Evolutionary conservation across 2,797 vertebrate genomes (phyloP).

Genomic region (Morus bassanus): DNA sequence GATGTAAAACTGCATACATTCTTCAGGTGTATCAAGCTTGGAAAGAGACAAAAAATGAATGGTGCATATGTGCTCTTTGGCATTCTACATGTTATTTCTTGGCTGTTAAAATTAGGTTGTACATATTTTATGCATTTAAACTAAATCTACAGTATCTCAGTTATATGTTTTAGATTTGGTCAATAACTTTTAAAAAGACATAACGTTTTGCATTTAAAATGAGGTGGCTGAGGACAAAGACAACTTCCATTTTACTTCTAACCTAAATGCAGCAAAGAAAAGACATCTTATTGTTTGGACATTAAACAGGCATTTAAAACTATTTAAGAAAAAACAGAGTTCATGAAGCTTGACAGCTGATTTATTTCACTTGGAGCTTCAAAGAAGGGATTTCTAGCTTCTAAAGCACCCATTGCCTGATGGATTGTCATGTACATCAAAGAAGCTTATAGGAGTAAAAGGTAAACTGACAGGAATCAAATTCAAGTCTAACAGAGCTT

Average conservation of each 20-base stretch:
- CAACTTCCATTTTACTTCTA: background rate
- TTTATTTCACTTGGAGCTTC: conserved; percentile 60
- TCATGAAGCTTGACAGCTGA: conserved; percentile 45
- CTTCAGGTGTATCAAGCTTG: background rate
- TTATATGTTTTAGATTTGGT: background rate
- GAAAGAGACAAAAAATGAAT: background rate
- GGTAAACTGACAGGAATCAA: conserved; percentile 60
- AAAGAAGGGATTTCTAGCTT: conserved; percentile 57
- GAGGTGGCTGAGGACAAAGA: background rate
- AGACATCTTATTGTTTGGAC: conserved; percentile 38
- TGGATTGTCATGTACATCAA: conserved; percentile 60
- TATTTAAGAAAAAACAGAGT: background rate
- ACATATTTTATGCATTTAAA: background rate
- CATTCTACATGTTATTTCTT: background rate
- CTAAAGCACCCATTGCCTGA: conserved; percentile 20
- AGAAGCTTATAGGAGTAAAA: conserved; percentile 34
- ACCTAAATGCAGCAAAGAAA: background rate
- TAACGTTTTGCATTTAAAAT: background rate
- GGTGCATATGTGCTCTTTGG: background rate
- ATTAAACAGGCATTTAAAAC: conserved; percentile 42
- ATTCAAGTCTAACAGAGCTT: background rate
- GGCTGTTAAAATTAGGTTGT: background rate
- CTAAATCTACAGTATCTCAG: background rate
- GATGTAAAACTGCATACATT: background rate
- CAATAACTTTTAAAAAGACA: background rate